These are phyloP conservation scores for Sminthurides aquaticus DNA, from an alignment of 2,888 invertebrate species.

Conservation along the genomic window DNA sequence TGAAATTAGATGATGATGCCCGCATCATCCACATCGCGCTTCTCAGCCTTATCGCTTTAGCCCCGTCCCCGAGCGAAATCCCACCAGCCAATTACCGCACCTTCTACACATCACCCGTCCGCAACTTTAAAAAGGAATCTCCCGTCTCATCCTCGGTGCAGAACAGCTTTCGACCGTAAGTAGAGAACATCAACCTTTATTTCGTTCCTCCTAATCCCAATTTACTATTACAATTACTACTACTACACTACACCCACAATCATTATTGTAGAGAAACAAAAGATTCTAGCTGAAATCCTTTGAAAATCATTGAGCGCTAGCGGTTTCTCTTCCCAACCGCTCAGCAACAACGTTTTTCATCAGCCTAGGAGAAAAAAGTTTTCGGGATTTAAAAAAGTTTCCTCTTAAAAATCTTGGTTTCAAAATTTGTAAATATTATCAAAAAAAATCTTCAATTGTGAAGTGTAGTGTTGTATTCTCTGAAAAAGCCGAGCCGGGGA, in stretches of 20 bases:
- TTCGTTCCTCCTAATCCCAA: background rate
- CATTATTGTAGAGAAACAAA: background rate
- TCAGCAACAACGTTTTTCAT: no score
- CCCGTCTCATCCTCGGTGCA: constrained; percentile 49
- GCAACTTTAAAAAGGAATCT: constrained; percentile 41
- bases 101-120: constrained; percentile 10
- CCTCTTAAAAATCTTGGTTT: background rate
- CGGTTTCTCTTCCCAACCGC: no score
- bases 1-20: constrained; percentile 17
- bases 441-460: no score
- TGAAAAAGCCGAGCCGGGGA: background rate
- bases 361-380: background rate
- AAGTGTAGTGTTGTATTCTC: background rate
- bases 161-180: constrained; percentile 97
- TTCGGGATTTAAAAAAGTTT: background rate
- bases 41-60: background rate
- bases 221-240: background rate
- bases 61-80: constrained; percentile 6
- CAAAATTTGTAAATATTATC: background rate
- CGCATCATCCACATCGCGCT: background rate
- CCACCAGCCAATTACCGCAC: constrained; percentile 13
- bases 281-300: background rate
- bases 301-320: no score
- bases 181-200: constrained; percentile 48
- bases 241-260: background rate